Conservation (phyloP, 2,888 invertebrate genomes). For the Sphecodes monilicornis region DNA sequence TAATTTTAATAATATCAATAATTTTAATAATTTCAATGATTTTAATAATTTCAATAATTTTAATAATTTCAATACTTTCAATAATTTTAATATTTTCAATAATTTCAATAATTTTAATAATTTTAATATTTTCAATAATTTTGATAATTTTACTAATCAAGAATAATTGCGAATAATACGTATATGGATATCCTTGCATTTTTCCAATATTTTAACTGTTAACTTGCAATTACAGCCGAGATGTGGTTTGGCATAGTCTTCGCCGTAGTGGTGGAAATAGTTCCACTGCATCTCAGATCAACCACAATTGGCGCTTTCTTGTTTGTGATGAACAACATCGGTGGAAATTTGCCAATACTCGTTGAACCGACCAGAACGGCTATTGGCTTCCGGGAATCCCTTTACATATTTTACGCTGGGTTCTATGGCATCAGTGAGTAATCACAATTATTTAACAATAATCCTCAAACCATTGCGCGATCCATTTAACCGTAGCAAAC, state of each 20-base stretch:
- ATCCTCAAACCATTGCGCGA: neutral
- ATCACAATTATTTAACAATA: neutral
- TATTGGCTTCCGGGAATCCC: conserved; percentile 92
- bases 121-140: too few relatives aligned
- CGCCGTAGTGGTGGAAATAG: conserved; percentile 95
- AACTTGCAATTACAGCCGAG: conserved; percentile 88
- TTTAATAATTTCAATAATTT: too few relatives aligned
- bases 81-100: too few relatives aligned
- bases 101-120: too few relatives aligned
- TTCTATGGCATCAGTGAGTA: conserved; percentile 93
- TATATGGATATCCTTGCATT: too few relatives aligned
- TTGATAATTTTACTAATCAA: too few relatives aligned
- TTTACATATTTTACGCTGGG: conserved; percentile 95
- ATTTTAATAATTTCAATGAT: too few relatives aligned
- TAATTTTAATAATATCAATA: too few relatives aligned
- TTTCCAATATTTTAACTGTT: neutral
- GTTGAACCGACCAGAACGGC: conserved; percentile 94
- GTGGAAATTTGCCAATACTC: conserved; percentile 94
- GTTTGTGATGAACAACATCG: conserved; percentile 97
- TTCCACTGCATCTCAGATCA: conserved; percentile 92
- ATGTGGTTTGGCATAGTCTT: conserved; percentile 98
- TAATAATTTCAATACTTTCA: too few relatives aligned
- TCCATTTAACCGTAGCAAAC: neutral
- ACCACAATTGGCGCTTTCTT: conserved; percentile 94
- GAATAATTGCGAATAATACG: too few relatives aligned